Conservation (phyloP, 2,888 invertebrate genomes). For the Apamea anceps region DNA sequence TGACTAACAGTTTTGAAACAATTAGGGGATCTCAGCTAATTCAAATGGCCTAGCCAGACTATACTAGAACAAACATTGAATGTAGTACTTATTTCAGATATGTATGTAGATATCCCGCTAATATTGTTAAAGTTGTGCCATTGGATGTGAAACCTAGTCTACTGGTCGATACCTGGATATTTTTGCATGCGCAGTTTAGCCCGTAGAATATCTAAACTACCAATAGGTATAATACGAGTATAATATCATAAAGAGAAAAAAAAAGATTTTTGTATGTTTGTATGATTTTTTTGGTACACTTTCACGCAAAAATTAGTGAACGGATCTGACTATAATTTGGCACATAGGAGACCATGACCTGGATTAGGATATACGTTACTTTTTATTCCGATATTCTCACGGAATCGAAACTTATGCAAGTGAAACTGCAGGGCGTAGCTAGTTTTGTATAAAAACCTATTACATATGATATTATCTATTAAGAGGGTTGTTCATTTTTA, state of each 20-base stretch:
- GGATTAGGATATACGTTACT: not conserved
- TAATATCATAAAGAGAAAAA: not conserved
- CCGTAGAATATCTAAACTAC: not conserved
- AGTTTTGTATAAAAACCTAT: not conserved
- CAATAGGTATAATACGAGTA: not conserved
- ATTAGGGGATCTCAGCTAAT: not conserved
- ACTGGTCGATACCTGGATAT: not conserved
- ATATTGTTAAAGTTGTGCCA: not conserved
- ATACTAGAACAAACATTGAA: constrained; percentile 7
- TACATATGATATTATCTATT: constrained; percentile 1
- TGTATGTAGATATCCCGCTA: not conserved
- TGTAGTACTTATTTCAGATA: not conserved
- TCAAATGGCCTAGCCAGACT: not conserved
- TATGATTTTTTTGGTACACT: not conserved
- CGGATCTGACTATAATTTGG: not conserved
- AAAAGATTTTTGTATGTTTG: too few species aligned
- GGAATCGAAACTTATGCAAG: not conserved
- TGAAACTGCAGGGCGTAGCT: not conserved
- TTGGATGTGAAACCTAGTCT: not conserved
- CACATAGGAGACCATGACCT: not conserved
- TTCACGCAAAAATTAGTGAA: not conserved
- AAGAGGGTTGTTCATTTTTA: not conserved
- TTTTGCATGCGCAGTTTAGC: not conserved
- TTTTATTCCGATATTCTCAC: not conserved
- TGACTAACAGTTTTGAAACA: not conserved